Base-by-base conservation (phyloP, 37 sponge, comb jelly and placozoan genomes). In the Theonella swinhoei region DNA sequence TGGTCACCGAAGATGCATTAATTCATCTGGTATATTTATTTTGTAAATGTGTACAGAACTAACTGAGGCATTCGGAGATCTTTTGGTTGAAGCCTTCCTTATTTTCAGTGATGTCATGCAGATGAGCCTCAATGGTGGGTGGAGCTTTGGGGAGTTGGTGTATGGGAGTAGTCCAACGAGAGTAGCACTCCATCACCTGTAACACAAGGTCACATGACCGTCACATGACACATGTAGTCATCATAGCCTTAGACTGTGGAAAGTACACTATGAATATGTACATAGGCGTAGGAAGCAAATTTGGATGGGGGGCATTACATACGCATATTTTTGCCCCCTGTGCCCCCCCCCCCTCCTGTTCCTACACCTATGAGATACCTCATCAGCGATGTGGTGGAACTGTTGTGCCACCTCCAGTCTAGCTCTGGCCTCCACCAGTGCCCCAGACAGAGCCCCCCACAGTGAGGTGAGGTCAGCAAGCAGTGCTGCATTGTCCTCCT, bases 401-500 rank as follows among this genome's bases (percentile, higher is more conserved):
- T 83, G 65, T 29, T 70, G 61, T 30, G 77, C 76, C 62, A 76
- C 30, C 20, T 76, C 59, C 9, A 88, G 62, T 19, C 77, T 33
- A 0, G 39, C 88, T 29, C 36, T 29, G 2, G 39, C 70, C 60
- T 75, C 71, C 0, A 32, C 43, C 0, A 62, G 58, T 20, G 78
- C 87, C 23, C 26, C 34, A 22, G 64, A 80, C 20, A 87, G 58
- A 38, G n/a, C 40, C 70, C 83, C 79, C 92, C 92, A 91, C 11
- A 29, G 38, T 14, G 71, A 20, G 28, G 29, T 65, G 31, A 87
- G 84, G 0, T 42, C 36, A 0, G 30, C 39, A 41, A 73, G 38
- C 34, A 91, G 70, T 31, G 34, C 39, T 2, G 54, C 26, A 59
- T 69, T 83, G 66, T 77, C 73, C 37, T 59, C 38, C 30, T 17